Base-by-base conservation (phyloP, 2,888 invertebrate genomes). In the Apeira syringaria region DNA sequence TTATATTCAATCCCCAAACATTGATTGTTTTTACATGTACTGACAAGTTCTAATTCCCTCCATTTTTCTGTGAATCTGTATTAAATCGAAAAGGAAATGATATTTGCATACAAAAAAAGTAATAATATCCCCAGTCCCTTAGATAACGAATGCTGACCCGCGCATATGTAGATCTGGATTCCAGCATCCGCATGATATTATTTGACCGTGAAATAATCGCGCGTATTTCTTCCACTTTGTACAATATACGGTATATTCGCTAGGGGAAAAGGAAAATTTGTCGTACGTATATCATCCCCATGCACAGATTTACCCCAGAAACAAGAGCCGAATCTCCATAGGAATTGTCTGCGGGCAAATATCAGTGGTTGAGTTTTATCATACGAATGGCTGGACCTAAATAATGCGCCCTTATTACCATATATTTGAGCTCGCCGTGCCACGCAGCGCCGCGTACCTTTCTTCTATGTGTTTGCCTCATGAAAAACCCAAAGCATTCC, bases 311-410 rank as follows among this genome's bases (percentile, higher is more conserved):
- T 76, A 74, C 76, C 78, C 71, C 64, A 79, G 72, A 81, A 86
- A 84, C 85, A 86, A 81, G 82, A 77, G 67, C 78, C 72, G 75
- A 86, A 89, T 88, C 86, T 85, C 83, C 88, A 89, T 89, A 85
- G 85, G 74, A 89, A 89, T 89, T 64, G 88, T 80, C 72, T 74
- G 77, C 78, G 74, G 76, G 76, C 81, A 82, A 83, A 87, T 87
- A 85, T 81, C 79, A 77, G 61, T 74, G 78, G 75, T 78, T 74
- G 79, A 72, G 74, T 82, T 86, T 89, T 89, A 88, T 74, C 88
- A 87, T 87, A 85, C 80, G 79, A 88, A 89, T 85, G 72, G 84
- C 78, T 67, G 82, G 79, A 78, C 82, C 78, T 81, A 86, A 88
- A 87, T 87, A 83, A 86, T 80, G 74, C 61, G 50, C 64, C 74